Evolutionary conservation across 2,888 invertebrate species (phyloP).

Genomic region (Muscina levida): DNA sequence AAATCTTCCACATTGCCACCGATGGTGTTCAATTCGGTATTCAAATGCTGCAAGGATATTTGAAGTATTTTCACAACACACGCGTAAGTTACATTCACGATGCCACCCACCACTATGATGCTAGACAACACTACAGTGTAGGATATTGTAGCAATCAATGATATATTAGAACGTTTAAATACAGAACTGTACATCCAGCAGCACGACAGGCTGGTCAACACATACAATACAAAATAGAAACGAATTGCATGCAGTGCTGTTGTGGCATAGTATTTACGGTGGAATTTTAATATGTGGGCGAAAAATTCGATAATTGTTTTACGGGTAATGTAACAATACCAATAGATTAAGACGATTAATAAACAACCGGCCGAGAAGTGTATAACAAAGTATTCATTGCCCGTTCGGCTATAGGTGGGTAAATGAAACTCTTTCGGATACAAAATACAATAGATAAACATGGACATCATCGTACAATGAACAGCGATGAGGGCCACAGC

Average conservation of each 20-base stretch:
- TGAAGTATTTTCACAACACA: neutral
- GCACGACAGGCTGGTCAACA: neutral
- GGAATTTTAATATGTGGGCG: neutral
- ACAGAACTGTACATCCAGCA: neutral
- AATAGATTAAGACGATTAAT: neutral
- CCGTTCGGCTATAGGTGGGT: neutral
- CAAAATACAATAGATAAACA: neutral
- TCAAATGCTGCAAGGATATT: conserved; percentile 3
- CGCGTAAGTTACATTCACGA: neutral
- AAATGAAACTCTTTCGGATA: neutral
- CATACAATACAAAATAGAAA: neutral
- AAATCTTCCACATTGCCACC: neutral
- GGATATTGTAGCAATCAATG: neutral
- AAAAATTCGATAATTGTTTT: conserved; percentile 4
- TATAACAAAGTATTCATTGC: conserved; percentile 4
- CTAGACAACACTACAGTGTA: neutral
- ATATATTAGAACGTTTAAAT: neutral
- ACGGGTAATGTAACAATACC: neutral
- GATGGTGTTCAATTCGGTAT: neutral
- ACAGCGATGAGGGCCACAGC: neutral
- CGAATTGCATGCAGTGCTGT: too few species aligned
- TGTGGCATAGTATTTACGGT: neutral
- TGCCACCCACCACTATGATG: neutral
- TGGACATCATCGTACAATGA: neutral
- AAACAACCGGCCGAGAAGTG: neutral